phyloP scores from a whole-genome alignment of 2,113 vertebrate species.

The Myanophis thanlyinensis region DNA sequence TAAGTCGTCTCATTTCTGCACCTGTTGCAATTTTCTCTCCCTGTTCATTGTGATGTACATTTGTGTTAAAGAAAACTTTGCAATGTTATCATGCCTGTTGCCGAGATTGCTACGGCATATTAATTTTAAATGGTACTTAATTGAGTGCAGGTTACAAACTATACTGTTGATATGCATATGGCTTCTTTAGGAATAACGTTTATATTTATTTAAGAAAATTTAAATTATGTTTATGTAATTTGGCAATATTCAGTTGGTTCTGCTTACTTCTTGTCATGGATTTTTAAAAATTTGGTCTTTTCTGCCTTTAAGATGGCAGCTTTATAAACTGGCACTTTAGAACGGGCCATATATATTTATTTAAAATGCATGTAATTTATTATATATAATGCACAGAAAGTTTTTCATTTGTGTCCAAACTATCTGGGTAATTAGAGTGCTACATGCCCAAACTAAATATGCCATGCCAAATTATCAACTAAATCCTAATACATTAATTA shows the following conservation, averaged over 20 bases:
- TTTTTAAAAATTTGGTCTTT: constrained; percentile 71
- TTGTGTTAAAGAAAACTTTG: constrained; percentile 66
- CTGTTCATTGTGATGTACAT: constrained; percentile 61
- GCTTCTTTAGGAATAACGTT: constrained; percentile 83
- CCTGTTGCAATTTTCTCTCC: constrained; percentile 38
- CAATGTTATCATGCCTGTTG: constrained; percentile 68
- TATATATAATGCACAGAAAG: constrained; percentile 43
- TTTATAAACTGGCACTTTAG: constrained; percentile 80
- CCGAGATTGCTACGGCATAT: constrained; percentile 67
- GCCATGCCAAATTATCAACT: neutral
- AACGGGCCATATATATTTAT: constrained; percentile 71
- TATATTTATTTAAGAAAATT: constrained; percentile 84
- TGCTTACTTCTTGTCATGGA: constrained; percentile 82
- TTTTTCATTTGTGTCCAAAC: neutral
- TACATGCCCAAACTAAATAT: constrained; percentile 36
- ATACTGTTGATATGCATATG: constrained; percentile 71
- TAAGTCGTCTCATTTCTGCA: constrained; percentile 62
- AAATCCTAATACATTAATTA: constrained; percentile 17
- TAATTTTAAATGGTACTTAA: constrained; percentile 75
- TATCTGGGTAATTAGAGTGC: constrained; percentile 67
- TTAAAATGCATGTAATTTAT: constrained; percentile 21
- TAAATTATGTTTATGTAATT: constrained; percentile 82
- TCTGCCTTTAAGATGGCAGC: constrained; percentile 64
- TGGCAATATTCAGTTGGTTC: constrained; percentile 76
- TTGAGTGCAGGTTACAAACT: constrained; percentile 73